These are phyloP conservation scores for Litoditis marina DNA, from an alignment of 2,888 invertebrate species.

Conservation along the genomic window DNA sequence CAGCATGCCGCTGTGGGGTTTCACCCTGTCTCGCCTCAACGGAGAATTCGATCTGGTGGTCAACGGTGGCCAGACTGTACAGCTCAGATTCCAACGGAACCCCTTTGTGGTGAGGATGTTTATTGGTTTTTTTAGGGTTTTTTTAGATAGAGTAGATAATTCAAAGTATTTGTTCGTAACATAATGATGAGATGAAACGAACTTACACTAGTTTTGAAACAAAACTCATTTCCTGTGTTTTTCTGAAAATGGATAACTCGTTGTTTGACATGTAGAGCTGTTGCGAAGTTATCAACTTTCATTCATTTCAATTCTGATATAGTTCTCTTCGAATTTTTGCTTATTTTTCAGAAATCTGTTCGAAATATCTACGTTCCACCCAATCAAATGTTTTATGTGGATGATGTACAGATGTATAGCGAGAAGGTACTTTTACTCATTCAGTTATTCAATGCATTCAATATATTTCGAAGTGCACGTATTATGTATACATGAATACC, in stretches of 20 bases:
- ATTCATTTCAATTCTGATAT: too few species aligned
- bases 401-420: constrained; percentile 67
- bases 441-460: too few species aligned
- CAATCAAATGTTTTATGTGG: constrained; percentile 90
- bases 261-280: too few species aligned
- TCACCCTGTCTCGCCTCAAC: constrained; percentile 68
- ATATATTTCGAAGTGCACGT: too few species aligned
- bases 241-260: too few species aligned
- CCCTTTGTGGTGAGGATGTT: constrained; percentile 10
- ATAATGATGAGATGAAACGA: background rate
- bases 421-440: constrained; percentile 13
- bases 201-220: constrained; percentile 66
- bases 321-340: too few species aligned
- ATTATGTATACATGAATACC: too few species aligned
- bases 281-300: too few species aligned
- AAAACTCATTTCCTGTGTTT: too few species aligned
- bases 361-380: constrained; percentile 90
- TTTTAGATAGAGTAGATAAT: too few species aligned
- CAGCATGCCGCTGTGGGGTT: constrained; percentile 78
- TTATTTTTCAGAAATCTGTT: constrained; percentile 70
- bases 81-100: constrained; percentile 62
- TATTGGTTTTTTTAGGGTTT: background rate
- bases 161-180: too few species aligned
- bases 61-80: constrained; percentile 82
- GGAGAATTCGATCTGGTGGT: constrained; percentile 92